These are phyloP conservation scores for Harpagifer antarcticus DNA, from an alignment of 2,797 vertebrate genomes.

Conservation along the genomic window DNA sequence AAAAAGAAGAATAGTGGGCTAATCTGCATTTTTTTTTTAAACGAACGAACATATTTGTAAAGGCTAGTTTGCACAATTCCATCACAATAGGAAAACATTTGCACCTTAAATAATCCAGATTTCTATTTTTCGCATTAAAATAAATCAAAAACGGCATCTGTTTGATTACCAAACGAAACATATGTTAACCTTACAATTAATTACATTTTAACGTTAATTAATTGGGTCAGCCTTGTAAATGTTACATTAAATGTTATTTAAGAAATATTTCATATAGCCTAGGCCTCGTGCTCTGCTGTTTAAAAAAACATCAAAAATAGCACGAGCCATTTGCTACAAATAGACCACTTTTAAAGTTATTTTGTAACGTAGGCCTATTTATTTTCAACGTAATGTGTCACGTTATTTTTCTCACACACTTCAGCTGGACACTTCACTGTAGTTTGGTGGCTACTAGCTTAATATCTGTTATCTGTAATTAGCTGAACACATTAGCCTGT, in stretches of 20 bases:
- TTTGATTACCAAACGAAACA: too few relatives aligned
- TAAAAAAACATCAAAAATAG: not conserved
- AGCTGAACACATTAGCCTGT: not conserved
- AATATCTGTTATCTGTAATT: not conserved
- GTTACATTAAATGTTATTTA: not conserved
- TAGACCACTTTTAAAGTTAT: not conserved
- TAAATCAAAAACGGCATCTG: too few relatives aligned
- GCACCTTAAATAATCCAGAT: not conserved
- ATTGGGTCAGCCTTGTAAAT: too few relatives aligned
- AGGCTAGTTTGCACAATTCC: not conserved
- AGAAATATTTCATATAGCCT: not conserved
- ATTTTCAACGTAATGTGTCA: not conserved
- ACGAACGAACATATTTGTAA: too few relatives aligned
- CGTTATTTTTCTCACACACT: fast-evolving
- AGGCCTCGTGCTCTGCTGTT: not conserved
- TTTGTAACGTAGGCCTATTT: not conserved
- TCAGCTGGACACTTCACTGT: too few relatives aligned
- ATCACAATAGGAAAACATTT: not conserved
- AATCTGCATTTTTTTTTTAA: not conserved
- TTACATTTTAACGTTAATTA: too few relatives aligned
- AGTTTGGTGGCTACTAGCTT: not conserved
- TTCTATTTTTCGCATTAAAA: too few relatives aligned
- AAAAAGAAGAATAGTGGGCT: conserved; percentile 1
- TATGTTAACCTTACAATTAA: too few relatives aligned
- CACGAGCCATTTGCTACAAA: not conserved